Conservation (phyloP, 2,888 invertebrate species). For the Clusia tigrina region DNA sequence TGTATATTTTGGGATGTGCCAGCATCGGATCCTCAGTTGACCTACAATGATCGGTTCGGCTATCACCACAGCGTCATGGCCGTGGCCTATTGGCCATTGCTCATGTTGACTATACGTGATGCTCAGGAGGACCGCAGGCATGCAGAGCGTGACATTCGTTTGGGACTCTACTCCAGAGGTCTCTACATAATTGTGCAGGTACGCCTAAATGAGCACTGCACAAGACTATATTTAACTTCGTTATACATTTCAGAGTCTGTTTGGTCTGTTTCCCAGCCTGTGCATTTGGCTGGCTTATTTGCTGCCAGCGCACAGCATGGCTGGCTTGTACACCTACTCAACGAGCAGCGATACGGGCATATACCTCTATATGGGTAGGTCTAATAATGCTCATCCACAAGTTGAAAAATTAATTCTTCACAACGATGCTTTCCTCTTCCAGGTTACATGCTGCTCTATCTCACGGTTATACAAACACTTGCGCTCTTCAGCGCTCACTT, state of each 20-base stretch:
- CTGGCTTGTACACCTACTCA: slow-evolving; percentile 78
- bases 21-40: slow-evolving; percentile 75
- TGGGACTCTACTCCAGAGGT: slow-evolving; percentile 81
- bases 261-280: slow-evolving; percentile 80
- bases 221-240: not conserved
- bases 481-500: slow-evolving; percentile 74
- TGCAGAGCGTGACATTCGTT: slow-evolving; percentile 81
- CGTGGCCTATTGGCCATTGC: slow-evolving; percentile 79
- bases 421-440: slow-evolving; percentile 28
- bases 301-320: slow-evolving; percentile 89
- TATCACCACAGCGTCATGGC: slow-evolving; percentile 86
- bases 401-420: not conserved
- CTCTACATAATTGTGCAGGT: slow-evolving; percentile 85
- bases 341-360: slow-evolving; percentile 74
- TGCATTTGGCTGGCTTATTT: slow-evolving; percentile 85
- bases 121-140: slow-evolving; percentile 67
- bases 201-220: slow-evolving; percentile 35
- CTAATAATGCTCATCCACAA: not conserved
- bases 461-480: slow-evolving; percentile 74
- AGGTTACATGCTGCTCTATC: slow-evolving; percentile 78
- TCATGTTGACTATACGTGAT: slow-evolving; percentile 68
- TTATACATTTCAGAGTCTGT: slow-evolving; percentile 70
- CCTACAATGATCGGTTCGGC: slow-evolving; percentile 82
- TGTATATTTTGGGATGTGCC: slow-evolving; percentile 91
- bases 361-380: slow-evolving; percentile 75